Evolutionary conservation across 2,888 invertebrate species (phyloP).

Genomic region (Linnaemya vulpina): DNA sequence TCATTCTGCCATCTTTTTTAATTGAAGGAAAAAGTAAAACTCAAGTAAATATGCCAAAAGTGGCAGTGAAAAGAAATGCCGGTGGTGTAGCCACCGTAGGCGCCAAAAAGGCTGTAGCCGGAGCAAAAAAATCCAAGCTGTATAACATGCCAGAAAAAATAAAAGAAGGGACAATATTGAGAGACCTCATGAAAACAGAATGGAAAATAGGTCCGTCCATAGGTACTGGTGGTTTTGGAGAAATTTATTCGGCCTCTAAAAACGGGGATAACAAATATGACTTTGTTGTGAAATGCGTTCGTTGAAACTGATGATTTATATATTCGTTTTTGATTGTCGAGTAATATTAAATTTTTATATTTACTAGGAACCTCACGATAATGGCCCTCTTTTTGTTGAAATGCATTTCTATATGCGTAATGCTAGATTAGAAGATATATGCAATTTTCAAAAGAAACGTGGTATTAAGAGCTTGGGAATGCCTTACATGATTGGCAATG

Average conservation of each 20-base stretch:
- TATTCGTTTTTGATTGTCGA: too few species aligned
- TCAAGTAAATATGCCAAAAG: conserved; percentile 76
- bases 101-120: conserved; percentile 74
- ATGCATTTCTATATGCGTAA: conserved; percentile 90
- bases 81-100: conserved; percentile 58
- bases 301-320: conserved; percentile 77
- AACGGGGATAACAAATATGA: conserved; percentile 85
- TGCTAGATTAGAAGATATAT: conserved; percentile 84
- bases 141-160: conserved; percentile 81
- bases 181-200: conserved; percentile 89
- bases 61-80: conserved; percentile 73
- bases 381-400: conserved; percentile 86
- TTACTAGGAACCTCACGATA: conserved; percentile 76
- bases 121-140: conserved; percentile 78
- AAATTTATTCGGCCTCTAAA: conserved; percentile 93
- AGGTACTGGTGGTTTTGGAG: conserved; percentile 96
- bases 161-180: conserved; percentile 88
- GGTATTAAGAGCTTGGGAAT: conserved; percentile 75
- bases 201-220: conserved; percentile 95
- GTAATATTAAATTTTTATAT: neutral
- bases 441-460: conserved; percentile 72
- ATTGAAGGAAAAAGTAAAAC: neutral
- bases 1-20: neutral
- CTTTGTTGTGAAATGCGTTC: conserved; percentile 91
- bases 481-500: conserved; percentile 89